phyloP scores from a whole-genome alignment of 64 coral and sea anemone genomes.

The Platygyra sinensis region DNA sequence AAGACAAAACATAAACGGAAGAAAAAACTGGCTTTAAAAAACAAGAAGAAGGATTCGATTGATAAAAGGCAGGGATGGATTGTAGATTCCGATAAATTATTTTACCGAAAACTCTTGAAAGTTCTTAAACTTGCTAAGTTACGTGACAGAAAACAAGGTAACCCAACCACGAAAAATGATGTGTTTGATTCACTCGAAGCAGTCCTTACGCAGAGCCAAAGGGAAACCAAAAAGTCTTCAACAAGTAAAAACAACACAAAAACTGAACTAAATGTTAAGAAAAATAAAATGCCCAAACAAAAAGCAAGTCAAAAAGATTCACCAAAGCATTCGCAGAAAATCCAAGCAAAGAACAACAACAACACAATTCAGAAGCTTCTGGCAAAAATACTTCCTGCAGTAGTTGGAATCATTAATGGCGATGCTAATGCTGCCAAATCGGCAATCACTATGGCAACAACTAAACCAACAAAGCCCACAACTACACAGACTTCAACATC shows the following conservation, averaged over 20 bases:
- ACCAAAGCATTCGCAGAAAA: slow-evolving; percentile 3
- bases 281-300: slow-evolving; percentile 1
- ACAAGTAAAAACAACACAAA: not conserved
- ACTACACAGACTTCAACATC: slow-evolving; percentile 25
- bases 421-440: not conserved
- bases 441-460: slow-evolving; percentile 18
- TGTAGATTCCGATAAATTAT: slow-evolving; percentile 11
- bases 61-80: not conserved
- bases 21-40: slow-evolving; percentile 4
- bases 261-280: not conserved
- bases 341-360: not conserved
- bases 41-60: not conserved
- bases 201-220: slow-evolving; percentile 18
- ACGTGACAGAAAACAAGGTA: not conserved
- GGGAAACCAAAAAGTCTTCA: not conserved
- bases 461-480: slow-evolving; percentile 49
- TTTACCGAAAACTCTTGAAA: slow-evolving; percentile 70
- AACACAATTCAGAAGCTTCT: slow-evolving; percentile 64
- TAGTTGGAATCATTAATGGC: slow-evolving; percentile 68
- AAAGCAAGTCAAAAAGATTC: not conserved
- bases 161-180: not conserved
- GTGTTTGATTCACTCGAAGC: slow-evolving; percentile 36
- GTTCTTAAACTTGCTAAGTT: slow-evolving; percentile 51
- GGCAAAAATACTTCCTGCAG: slow-evolving; percentile 66
- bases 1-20: slow-evolving; percentile 11